Evolutionary conservation across 2,113 vertebrate genomes (phyloP).

Genomic region (Patagioenas fasciata): DNA sequence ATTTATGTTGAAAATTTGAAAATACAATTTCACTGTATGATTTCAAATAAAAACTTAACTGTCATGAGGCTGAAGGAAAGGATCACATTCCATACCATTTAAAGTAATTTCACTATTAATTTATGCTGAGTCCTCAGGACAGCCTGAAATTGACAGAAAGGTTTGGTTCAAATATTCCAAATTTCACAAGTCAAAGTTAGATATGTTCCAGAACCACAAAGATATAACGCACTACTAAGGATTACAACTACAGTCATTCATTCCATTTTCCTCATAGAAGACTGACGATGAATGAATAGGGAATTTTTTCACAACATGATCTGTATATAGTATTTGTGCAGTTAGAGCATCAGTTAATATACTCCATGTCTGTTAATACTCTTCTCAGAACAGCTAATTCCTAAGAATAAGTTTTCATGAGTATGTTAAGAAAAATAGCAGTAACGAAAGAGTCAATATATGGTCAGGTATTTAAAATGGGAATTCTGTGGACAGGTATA

Average conservation of each 20-base stretch:
- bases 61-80: not conserved
- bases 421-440: not conserved
- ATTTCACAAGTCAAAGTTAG: not conserved
- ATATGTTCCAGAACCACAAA: not conserved
- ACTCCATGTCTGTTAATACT: not conserved
- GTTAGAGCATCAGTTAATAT: not conserved
- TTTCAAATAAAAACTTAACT: not conserved
- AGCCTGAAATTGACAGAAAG: not conserved
- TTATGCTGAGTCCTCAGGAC: not conserved
- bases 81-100: not conserved
- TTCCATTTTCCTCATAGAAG: not conserved
- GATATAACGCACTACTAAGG: not conserved
- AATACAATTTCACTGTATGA: not conserved
- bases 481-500: not conserved
- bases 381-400: not conserved
- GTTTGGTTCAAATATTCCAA: not conserved
- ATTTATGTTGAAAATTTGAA: slow-evolving; percentile 7
- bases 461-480: not conserved
- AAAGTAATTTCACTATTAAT: not conserved
- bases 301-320: not conserved
- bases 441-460: not conserved
- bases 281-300: not conserved
- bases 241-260: fast-evolving
- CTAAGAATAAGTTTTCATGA: not conserved
- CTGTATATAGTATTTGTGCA: not conserved